These are phyloP conservation scores for Luperina testacea DNA, from an alignment of 2,888 invertebrate genomes.

Conservation along the genomic window DNA sequence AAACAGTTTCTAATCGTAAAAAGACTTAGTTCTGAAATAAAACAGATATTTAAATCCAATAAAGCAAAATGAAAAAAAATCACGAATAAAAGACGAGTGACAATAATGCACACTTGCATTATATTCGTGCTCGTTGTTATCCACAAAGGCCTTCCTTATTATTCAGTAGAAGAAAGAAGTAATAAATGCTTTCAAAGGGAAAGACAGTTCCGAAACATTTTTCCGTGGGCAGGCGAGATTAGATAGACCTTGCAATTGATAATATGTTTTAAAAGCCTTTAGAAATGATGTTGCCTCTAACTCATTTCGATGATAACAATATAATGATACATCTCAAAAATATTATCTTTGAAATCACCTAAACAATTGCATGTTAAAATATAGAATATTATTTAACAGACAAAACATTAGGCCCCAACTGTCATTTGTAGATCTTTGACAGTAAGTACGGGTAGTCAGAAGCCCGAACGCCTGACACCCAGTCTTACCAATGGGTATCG, in stretches of 20 bases:
- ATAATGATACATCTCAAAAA: background rate
- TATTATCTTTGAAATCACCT: background rate
- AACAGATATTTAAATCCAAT: background rate
- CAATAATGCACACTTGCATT: background rate
- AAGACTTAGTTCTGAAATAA: background rate
- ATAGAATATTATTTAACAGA: background rate
- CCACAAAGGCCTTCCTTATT: slow-evolving; percentile 13
- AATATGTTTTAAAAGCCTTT: background rate
- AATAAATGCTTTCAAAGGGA: slow-evolving; percentile 12
- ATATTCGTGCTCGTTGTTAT: slow-evolving; percentile 8
- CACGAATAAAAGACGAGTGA: background rate
- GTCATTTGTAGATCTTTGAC: background rate
- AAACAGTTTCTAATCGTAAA: background rate
- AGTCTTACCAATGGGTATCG: background rate
- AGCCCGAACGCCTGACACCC: background rate
- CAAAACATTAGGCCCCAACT: too few species aligned
- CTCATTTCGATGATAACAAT: background rate
- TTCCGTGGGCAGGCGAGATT: background rate
- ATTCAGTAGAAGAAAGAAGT: slow-evolving; percentile 6
- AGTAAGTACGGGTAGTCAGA: background rate
- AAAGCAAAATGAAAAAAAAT: background rate
- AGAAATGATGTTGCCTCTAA: background rate
- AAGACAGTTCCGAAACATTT: background rate
- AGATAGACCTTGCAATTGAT: slow-evolving; percentile 2
- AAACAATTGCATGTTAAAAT: background rate